Evolutionary conservation across 2,888 invertebrate genomes (phyloP).

Genomic region (Eulithis prunata): DNA sequence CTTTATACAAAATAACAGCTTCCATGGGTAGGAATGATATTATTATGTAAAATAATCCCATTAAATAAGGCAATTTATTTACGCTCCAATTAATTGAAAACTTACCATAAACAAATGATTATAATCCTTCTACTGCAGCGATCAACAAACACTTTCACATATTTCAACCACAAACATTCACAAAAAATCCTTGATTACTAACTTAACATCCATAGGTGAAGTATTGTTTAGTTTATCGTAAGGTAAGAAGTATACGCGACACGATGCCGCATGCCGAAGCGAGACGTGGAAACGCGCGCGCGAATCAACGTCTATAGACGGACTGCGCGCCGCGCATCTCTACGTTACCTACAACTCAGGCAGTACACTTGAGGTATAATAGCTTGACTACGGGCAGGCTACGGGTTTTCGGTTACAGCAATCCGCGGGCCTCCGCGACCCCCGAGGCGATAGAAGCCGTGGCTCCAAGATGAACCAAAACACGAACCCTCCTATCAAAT

Average conservation of each 20-base stretch:
- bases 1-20: neutral
- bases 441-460: constrained; percentile 25
- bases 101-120: constrained; percentile 44
- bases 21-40: neutral
- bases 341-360: neutral
- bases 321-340: neutral
- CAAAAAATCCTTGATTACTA: constrained; percentile 23
- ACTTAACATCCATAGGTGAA: constrained; percentile 10
- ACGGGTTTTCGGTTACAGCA: constrained; percentile 14
- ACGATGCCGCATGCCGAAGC: neutral
- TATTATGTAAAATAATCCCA: neutral
- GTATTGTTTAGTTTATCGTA: constrained; percentile 16
- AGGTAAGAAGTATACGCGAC: neutral
- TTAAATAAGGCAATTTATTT: neutral
- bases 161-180: constrained; percentile 36
- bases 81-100: constrained; percentile 13
- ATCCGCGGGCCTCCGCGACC: constrained; percentile 10
- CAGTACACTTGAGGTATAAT: too few relatives aligned
- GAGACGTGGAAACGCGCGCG: constrained; percentile 12
- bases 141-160: constrained; percentile 48
- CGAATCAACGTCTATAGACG: neutral
- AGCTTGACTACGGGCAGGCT: neutral
- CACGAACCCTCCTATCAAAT: constrained; percentile 32
- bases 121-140: constrained; percentile 41
- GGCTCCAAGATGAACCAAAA: constrained; percentile 18